phyloP scores from a whole-genome alignment of 2,797 vertebrate genomes.

The Argentina silus region DNA sequence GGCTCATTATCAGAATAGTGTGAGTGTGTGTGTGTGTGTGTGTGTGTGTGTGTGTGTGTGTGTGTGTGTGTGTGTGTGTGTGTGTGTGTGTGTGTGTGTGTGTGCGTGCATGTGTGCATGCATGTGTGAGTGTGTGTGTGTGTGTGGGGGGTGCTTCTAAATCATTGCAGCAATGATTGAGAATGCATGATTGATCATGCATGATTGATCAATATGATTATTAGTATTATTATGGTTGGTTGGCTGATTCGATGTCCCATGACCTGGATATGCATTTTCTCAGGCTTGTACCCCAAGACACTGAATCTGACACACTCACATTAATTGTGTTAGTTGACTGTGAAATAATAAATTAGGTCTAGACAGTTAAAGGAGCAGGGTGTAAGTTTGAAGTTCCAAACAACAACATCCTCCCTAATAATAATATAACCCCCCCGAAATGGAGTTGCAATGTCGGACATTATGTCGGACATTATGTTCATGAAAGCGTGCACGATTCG shows the following conservation, averaged over 20 bases:
- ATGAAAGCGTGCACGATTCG: no score
- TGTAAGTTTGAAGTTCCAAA: no score
- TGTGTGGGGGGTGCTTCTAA: not conserved
- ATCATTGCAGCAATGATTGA: slow-evolving; percentile 5
- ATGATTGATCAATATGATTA: slow-evolving; percentile 64
- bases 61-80: not conserved
- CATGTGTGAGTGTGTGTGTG: not conserved
- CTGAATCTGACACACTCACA: not conserved
- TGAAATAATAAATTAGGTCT: no score
- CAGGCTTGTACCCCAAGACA: slow-evolving; percentile 28
- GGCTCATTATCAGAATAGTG: not conserved
- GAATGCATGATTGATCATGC: slow-evolving; percentile 60
- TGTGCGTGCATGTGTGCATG: not conserved
- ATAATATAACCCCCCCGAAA: no score
- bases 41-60: not conserved
- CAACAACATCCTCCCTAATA: no score
- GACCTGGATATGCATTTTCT: slow-evolving; percentile 55
- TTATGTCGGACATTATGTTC: no score
- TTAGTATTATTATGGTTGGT: slow-evolving; percentile 47
- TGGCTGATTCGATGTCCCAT: slow-evolving; percentile 27
- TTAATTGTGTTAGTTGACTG: no score
- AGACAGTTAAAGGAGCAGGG: no score
- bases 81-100: not conserved
- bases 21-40: not conserved
- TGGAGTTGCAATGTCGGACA: no score